Conservation (phyloP, 2,888 invertebrate species). For the Esperia sulphurella region DNA sequence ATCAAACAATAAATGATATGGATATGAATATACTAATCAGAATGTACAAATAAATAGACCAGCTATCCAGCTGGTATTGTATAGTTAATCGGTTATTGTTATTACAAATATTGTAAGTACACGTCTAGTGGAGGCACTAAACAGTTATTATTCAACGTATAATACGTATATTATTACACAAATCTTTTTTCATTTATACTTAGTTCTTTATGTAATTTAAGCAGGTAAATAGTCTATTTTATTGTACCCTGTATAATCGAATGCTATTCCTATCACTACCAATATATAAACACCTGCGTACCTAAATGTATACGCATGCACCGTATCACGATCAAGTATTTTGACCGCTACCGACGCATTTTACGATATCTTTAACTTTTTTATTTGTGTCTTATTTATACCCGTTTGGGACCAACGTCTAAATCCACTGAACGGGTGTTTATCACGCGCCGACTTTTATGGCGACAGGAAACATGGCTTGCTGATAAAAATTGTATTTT, state of each 20-base stretch:
- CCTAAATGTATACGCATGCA: slow-evolving; percentile 17
- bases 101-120: no score
- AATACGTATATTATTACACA: no score
- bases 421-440: slow-evolving; percentile 44
- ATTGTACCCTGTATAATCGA: not conserved
- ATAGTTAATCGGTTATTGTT: no score
- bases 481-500: slow-evolving; percentile 43
- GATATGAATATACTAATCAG: no score
- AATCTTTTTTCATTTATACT: no score
- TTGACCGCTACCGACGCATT: slow-evolving; percentile 44
- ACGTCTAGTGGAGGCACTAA: no score
- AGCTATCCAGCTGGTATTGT: no score
- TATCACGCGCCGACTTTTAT: slow-evolving; percentile 40
- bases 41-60: no score
- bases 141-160: no score
- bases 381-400: slow-evolving; percentile 31
- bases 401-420: slow-evolving; percentile 40
- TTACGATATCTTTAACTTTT: slow-evolving; percentile 35
- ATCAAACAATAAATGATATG: no score
- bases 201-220: no score
- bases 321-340: slow-evolving; percentile 35
- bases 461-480: slow-evolving; percentile 42
- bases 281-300: not conserved
- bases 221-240: no score
- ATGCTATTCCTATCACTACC: not conserved